Percentiles rank a stretch among this genome's conserved stretches.
phyloP scores from a whole-genome alignment of 1,140 invertebrate species.

The Stenopsyche tienmushanensis region DNA sequence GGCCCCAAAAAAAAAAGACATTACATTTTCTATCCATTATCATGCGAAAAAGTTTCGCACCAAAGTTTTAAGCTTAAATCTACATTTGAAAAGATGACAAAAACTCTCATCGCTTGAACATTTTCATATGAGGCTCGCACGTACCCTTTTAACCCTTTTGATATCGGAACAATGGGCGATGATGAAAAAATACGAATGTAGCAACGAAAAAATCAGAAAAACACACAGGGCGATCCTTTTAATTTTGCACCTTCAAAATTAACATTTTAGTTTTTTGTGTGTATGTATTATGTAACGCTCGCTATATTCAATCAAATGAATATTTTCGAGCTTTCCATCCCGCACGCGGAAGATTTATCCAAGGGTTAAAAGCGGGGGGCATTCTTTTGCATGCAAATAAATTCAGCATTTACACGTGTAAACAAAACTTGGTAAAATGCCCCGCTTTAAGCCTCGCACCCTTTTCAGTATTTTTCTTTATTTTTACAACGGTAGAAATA shows the following conservation, averaged over 20 bases:
- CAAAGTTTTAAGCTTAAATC: slow-evolving; percentile 22
- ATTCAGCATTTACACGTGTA: slow-evolving; percentile 41
- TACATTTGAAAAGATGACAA: slow-evolving; percentile 27
- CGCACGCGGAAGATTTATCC: slow-evolving; percentile 2
- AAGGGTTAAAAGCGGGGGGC: slow-evolving; percentile 18
- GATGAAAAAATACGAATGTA: too few species aligned
- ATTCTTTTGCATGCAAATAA: slow-evolving; percentile 41
- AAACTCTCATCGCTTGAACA: slow-evolving; percentile 8
- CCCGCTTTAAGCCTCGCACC: slow-evolving; percentile 31
- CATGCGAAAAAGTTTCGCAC: slow-evolving; percentile 16
- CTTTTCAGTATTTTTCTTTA: slow-evolving; percentile 24
- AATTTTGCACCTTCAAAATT: too few species aligned
- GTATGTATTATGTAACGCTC: too few species aligned
- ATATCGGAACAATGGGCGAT: too few species aligned
- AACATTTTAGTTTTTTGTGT: too few species aligned
- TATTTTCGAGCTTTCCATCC: slow-evolving; percentile 9
- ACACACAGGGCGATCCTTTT: too few species aligned
- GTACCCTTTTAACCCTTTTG: neutral
- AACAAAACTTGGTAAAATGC: slow-evolving; percentile 37
- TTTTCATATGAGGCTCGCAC: neutral
- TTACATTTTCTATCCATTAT: slow-evolving; percentile 18
- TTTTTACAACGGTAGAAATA: slow-evolving; percentile 21
- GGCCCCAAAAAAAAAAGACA: neutral
- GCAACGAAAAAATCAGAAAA: too few species aligned
- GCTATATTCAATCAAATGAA: too few species aligned